These are phyloP conservation scores for Acheta domesticus DNA, from an alignment of 2,888 invertebrate genomes.

Conservation along the genomic window DNA sequence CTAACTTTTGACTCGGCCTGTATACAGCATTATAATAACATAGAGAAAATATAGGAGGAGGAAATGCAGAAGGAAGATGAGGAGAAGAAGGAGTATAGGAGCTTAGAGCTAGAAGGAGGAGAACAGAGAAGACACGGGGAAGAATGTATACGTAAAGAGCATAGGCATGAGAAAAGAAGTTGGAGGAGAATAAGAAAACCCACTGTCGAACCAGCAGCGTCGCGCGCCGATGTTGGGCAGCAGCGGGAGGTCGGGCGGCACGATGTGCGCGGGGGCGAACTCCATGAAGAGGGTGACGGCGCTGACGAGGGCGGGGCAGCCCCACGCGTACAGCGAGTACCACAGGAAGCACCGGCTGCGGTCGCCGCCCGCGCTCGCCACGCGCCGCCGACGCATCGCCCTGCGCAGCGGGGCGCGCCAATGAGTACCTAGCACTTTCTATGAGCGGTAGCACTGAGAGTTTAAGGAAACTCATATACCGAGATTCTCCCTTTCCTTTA, in stretches of 20 bases:
- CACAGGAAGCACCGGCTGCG: slow-evolving; percentile 51
- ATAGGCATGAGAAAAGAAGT: not conserved
- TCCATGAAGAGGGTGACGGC: slow-evolving; percentile 56
- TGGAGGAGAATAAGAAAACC: not conserved
- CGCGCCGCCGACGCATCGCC: not conserved
- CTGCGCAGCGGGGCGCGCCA: not conserved
- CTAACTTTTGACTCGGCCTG: too few relatives aligned
- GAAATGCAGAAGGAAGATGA: too few relatives aligned
- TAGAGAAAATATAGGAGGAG: too few relatives aligned
- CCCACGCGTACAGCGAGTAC: slow-evolving; percentile 72
- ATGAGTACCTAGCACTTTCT: too few relatives aligned
- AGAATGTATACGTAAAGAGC: not conserved
- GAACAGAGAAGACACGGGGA: too few relatives aligned
- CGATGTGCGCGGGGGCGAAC: slow-evolving; percentile 31
- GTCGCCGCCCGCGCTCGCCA: not conserved
- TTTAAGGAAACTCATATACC: too few relatives aligned
- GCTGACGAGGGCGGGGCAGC: slow-evolving; percentile 57
- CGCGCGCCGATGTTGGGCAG: not conserved
- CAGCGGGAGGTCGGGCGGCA: not conserved
- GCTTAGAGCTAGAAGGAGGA: too few relatives aligned
- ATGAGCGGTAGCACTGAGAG: too few relatives aligned
- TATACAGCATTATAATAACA: too few relatives aligned
- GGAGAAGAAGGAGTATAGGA: too few relatives aligned
- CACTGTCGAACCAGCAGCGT: not conserved
- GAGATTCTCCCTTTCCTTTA: too few relatives aligned